phyloP scores from a whole-genome alignment of 2,113 vertebrate genomes.

The Erythrolamprus reginae region DNA sequence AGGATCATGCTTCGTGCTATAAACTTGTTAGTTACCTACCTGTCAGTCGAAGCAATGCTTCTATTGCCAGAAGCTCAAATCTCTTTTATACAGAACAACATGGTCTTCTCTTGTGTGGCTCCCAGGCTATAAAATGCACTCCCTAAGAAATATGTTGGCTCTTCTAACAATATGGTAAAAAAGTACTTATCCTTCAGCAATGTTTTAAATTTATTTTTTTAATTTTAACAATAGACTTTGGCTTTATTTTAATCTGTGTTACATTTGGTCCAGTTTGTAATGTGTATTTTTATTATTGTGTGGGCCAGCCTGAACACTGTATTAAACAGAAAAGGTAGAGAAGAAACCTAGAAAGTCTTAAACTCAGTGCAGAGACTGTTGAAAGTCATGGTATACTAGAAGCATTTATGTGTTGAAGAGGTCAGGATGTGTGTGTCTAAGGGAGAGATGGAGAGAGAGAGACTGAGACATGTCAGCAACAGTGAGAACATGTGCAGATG shows the following conservation, averaged over 20 bases:
- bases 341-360: too few species aligned
- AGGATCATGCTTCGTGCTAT: not conserved
- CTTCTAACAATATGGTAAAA: not conserved
- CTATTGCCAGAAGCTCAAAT: not conserved
- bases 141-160: not conserved
- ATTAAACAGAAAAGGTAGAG: not conserved
- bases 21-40: not conserved
- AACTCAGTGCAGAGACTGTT: not conserved
- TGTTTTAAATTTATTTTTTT: not conserved
- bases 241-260: not conserved
- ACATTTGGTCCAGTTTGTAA: not conserved
- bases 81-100: not conserved
- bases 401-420: not conserved
- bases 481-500: too few species aligned
- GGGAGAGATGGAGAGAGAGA: not conserved
- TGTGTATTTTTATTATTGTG: not conserved
- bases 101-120: not conserved
- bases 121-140: not conserved
- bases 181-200: not conserved
- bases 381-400: not conserved
- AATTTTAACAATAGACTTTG: not conserved
- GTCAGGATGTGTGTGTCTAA: too few species aligned
- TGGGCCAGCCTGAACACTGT: not conserved
- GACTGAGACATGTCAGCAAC: not conserved
- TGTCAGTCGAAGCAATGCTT: not conserved